phyloP scores from a whole-genome alignment of 2,888 invertebrate species.

The Conus canariensis region DNA sequence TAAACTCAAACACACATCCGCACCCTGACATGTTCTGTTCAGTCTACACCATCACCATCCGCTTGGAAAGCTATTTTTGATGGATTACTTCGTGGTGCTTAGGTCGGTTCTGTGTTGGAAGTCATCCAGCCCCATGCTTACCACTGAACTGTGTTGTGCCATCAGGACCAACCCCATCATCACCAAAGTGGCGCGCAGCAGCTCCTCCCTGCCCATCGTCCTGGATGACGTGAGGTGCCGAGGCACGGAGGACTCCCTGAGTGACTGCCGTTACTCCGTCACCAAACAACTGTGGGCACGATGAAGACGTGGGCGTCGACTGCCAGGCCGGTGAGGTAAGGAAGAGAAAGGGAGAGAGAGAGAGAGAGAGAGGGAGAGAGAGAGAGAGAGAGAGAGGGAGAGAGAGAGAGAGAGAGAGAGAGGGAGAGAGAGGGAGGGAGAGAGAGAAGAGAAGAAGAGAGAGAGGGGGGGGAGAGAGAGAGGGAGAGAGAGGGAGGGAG shows the following conservation, averaged over 20 bases:
- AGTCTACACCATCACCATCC: no score
- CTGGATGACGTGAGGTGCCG: constrained; percentile 65
- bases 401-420: background rate
- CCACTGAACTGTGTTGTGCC: no score
- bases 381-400: background rate
- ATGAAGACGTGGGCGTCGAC: constrained; percentile 60
- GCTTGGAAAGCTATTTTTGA: no score
- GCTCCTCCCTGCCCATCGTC: constrained; percentile 53
- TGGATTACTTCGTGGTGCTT: no score
- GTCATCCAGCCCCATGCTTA: no score
- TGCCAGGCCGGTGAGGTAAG: constrained; percentile 46
- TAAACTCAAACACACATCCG: no score
- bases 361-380: background rate
- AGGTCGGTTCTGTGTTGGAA: no score
- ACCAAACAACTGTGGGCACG: constrained; percentile 59
- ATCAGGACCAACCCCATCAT: constrained; percentile 30
- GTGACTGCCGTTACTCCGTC: constrained; percentile 62
- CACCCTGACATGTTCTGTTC: no score
- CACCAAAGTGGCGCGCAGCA: background rate
- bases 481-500: no score
- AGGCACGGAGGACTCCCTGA: constrained; percentile 61
- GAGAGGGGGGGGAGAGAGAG: no score
- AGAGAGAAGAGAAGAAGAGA: no score
- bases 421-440: background rate
- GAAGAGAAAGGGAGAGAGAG: background rate